Base-by-base conservation (phyloP, 2,888 invertebrate genomes). In the Lasius platythorax region DNA sequence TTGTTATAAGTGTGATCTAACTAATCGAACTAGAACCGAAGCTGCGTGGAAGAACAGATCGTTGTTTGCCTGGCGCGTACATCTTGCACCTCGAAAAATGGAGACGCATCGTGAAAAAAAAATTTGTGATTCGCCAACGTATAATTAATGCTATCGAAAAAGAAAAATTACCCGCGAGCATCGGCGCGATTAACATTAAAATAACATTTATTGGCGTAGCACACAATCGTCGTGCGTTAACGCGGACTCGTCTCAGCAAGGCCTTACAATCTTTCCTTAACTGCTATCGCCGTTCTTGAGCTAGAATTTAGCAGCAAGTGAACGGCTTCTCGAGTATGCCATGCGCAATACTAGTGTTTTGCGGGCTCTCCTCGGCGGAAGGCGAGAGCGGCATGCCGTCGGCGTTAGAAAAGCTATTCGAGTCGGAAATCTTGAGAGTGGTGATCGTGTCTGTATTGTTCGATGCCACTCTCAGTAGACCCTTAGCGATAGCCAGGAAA, bases 401-500 rank as follows among this genome's bases (percentile, higher is more conserved):
- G 56, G 85, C 86, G 74, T 84, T 89, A 12, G 56, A 28, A 28
- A 56, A 94, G 79, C 96, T 96, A 81, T 56, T 92, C 1, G 94
- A 94, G 0, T 97, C 96, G 91, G 97, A 97, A 18, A 97, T 96
- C 73, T 96, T 95, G 61, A 97, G 81, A 0, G 88, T 58, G 4
- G 66, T 53, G 76, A n/a, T 92, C 15, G 90, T 89, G 33, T 93
- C 90, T 0, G 78, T 68, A 43, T 90, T 88, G 23, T 91, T 91
- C 0, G 89, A 83, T 6, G 96, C 96, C 74, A 97, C 93, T 83
- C 96, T 95, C 11, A 97, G 95, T 15, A 98, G 95, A 0, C 96
- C 96, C 37, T 96, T 94, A 0, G 97, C 97, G 0, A 97, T 96
- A 79, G 96, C 96, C 53, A 96, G 94, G 93, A 98, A 98, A 46